phyloP scores from a whole-genome alignment of 2,888 invertebrate genomes.

The Hirtodrosophila cameraria region DNA sequence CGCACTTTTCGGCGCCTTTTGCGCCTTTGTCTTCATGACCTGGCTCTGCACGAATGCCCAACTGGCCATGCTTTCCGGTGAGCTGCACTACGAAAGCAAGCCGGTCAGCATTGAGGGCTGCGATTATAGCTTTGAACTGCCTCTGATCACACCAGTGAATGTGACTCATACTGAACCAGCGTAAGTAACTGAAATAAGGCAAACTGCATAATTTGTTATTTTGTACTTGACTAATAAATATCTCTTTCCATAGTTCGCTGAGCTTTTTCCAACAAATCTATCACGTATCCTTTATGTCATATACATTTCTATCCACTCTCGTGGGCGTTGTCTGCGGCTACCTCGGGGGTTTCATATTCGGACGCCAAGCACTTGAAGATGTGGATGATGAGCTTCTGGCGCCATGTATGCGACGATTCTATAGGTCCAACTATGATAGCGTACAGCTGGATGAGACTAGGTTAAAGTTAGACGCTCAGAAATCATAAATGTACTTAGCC shows the following conservation, averaged over 20 bases:
- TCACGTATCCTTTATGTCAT: conserved; percentile 90
- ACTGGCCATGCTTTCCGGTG: conserved; percentile 87
- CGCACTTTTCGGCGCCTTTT: conserved; percentile 88
- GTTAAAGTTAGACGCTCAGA: conserved; percentile 21
- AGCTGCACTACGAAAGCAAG: conserved; percentile 85
- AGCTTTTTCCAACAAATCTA: conserved; percentile 81
- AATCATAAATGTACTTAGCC: conserved; percentile 35
- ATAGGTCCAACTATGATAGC: conserved; percentile 71
- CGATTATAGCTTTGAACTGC: conserved; percentile 85
- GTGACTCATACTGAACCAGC: conserved; percentile 31
- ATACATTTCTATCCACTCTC: conserved; percentile 87
- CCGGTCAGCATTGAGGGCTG: conserved; percentile 85
- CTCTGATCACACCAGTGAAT: conserved; percentile 47
- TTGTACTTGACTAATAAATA: background rate
- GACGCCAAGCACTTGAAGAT: conserved; percentile 85
- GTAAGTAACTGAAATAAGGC: conserved; percentile 18
- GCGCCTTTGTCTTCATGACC: conserved; percentile 87
- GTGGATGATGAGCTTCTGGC: conserved; percentile 87
- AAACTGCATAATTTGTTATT: background rate
- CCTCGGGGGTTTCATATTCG: conserved; percentile 86
- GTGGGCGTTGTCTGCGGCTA: conserved; percentile 86
- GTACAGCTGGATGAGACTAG: conserved; percentile 70
- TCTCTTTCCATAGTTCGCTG: conserved; percentile 30
- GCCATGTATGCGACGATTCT: conserved; percentile 86
- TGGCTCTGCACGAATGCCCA: conserved; percentile 89